phyloP scores from a whole-genome alignment of 2,113 vertebrate genomes.

The Varanus komodoensis region DNA sequence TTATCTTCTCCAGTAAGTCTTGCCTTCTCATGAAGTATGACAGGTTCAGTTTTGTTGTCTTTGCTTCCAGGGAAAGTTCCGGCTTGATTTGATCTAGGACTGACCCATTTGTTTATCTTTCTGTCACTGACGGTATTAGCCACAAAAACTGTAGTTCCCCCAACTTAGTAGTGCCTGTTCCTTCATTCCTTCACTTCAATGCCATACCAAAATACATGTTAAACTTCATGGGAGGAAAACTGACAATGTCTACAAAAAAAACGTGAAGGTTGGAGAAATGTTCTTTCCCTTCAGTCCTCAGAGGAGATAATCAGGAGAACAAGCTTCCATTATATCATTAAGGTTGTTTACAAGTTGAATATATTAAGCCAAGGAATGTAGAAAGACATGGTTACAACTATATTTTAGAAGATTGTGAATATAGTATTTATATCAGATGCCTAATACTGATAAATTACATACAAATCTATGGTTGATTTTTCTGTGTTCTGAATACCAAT shows the following conservation, averaged over 20 bases:
- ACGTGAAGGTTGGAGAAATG: not conserved
- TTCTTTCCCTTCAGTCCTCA: not conserved
- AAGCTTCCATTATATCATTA: not conserved
- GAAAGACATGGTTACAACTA: not conserved
- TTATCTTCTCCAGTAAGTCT: too few relatives aligned
- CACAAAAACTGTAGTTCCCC: not conserved
- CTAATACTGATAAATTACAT: not conserved
- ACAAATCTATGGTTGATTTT: not conserved
- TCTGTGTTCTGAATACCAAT: not conserved
- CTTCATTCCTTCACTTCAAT: not conserved
- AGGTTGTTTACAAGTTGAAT: not conserved
- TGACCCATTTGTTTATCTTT: not conserved
- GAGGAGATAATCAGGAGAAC: not conserved
- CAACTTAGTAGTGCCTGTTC: not conserved
- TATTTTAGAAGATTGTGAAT: not conserved
- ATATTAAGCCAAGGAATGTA: not conserved
- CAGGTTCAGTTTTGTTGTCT: too few relatives aligned
- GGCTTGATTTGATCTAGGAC: too few relatives aligned
- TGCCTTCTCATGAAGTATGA: too few relatives aligned
- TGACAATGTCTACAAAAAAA: slow-evolving; percentile 2
- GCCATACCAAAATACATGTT: not conserved
- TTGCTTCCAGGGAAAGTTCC: too few relatives aligned
- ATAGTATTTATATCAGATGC: not conserved
- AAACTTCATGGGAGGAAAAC: not conserved
- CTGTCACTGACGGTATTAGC: not conserved